Percentiles rank a stretch among this genome's conserved stretches.
phyloP scores from a whole-genome alignment of 2,888 invertebrate species.

The Sepiola atlantica region DNA sequence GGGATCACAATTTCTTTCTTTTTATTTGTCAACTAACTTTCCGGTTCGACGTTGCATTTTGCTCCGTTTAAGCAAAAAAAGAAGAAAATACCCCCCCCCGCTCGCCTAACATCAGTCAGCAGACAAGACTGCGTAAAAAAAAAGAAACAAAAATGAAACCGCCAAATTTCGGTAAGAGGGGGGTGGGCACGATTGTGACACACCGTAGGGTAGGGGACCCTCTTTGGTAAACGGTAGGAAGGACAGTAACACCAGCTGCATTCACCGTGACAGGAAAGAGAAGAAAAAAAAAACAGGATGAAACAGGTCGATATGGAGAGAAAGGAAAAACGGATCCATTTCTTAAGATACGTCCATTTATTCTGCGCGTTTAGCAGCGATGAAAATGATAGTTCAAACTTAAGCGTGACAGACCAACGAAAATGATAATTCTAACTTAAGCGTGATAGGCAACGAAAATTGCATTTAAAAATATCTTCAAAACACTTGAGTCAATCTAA shows the following conservation, averaged over 20 bases:
- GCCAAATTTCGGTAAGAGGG: neutral
- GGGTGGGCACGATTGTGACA: neutral
- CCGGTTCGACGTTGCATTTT: too few relatives aligned
- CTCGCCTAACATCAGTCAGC: neutral
- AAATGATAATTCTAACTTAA: too few relatives aligned
- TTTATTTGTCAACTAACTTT: neutral
- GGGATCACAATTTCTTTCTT: neutral
- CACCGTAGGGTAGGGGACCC: neutral
- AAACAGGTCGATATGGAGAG: neutral
- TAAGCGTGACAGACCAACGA: too few relatives aligned
- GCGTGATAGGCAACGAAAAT: too few relatives aligned
- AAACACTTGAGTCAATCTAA: too few relatives aligned
- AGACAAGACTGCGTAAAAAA: neutral
- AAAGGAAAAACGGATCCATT: neutral
- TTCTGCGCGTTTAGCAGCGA: too few relatives aligned
- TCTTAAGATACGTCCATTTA: too few relatives aligned
- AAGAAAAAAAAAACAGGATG: neutral
- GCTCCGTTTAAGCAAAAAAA: neutral
- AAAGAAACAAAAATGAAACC: neutral
- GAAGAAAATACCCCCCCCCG: neutral
- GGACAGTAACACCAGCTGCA: neutral
- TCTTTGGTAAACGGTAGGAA: neutral
- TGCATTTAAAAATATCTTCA: too few relatives aligned
- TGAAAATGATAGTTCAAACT: too few relatives aligned
- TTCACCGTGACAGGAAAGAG: neutral